Evolutionary conservation across 1,140 invertebrate species (phyloP).

Genomic region (Yoshiicerus persimilis): DNA sequence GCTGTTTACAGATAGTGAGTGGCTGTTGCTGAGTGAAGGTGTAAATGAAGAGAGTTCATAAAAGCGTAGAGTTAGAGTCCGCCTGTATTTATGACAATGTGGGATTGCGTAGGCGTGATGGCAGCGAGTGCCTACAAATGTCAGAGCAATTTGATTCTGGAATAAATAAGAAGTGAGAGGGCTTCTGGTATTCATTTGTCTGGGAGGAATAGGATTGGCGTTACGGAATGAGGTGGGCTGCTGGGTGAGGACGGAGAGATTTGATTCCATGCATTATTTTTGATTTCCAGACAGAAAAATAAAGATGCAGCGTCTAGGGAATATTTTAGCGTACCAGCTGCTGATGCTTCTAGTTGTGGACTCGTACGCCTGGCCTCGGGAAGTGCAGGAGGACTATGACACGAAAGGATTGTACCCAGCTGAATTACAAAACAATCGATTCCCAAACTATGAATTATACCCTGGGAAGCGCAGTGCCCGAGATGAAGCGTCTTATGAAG

Average conservation of each 20-base stretch:
- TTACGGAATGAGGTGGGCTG: background rate
- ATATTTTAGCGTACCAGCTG: conserved; percentile 28
- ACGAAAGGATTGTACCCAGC: conserved; percentile 32
- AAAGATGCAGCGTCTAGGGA: conserved; percentile 41
- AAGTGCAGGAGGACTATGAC: conserved; percentile 39
- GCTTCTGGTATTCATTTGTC: background rate
- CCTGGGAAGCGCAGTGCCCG: conserved; percentile 41
- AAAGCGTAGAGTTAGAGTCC: no score
- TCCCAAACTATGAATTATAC: conserved; percentile 41
- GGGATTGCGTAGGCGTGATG: background rate
- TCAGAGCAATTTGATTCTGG: background rate
- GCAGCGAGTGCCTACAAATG: background rate
- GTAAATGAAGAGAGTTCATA: no score
- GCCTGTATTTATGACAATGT: background rate
- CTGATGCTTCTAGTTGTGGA: conserved; percentile 37
- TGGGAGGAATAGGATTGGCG: background rate
- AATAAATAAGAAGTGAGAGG: background rate
- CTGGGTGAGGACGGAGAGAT: no score
- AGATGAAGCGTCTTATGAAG: conserved; percentile 34
- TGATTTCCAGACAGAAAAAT: background rate
- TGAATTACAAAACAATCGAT: conserved; percentile 28
- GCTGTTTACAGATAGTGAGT: no score
- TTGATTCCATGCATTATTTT: background rate
- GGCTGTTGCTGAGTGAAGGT: no score
- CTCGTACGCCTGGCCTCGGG: conserved; percentile 31